A percentile compares a stretch with the other conserved stretches of the same genome.
Conservation (phyloP, 2,888 invertebrate genomes). For the Hedya salicella region DNA sequence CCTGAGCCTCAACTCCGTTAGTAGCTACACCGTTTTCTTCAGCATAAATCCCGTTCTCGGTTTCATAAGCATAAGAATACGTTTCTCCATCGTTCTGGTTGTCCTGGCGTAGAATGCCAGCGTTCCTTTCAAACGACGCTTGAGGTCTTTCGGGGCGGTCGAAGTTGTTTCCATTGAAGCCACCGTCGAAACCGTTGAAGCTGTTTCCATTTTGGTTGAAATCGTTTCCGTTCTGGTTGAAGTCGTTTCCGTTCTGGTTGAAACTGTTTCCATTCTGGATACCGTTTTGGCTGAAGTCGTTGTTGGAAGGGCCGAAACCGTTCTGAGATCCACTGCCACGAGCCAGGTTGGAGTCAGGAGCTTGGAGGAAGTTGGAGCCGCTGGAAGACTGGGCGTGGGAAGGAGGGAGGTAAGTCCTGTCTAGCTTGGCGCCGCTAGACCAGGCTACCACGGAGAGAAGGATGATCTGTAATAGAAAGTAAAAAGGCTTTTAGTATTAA, state of each 20-base stretch:
- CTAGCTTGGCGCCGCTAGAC: conserved; percentile 70
- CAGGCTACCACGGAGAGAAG: conserved; percentile 63
- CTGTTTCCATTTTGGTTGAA: conserved; percentile 47
- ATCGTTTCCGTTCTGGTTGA: conserved; percentile 37
- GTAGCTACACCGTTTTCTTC: conserved; percentile 76
- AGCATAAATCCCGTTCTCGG: conserved; percentile 75
- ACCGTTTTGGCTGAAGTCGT: conserved; percentile 43
- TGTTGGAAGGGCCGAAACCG: conserved; percentile 34
- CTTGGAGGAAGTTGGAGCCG: conserved; percentile 64
- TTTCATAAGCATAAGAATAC: conserved; percentile 73
- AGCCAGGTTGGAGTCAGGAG: conserved; percentile 52
- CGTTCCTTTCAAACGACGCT: conserved; percentile 71
- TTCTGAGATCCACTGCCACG: conserved; percentile 44
- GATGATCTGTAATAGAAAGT: conserved; percentile 62
- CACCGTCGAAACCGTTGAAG: conserved; percentile 50
- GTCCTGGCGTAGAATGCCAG: conserved; percentile 73
- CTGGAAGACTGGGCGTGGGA: conserved; percentile 62
- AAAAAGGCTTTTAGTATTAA: neutral
- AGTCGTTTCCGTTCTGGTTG: conserved; percentile 43
- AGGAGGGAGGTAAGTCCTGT: conserved; percentile 74
- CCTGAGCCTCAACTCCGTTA: conserved; percentile 75
- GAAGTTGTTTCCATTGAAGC: conserved; percentile 43
- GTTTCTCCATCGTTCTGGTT: conserved; percentile 72
- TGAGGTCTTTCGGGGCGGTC: conserved; percentile 67
- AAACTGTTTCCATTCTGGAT: conserved; percentile 44